Base-by-base conservation (phyloP, 1,140 invertebrate species). In the Drosophila orosa region DNA sequence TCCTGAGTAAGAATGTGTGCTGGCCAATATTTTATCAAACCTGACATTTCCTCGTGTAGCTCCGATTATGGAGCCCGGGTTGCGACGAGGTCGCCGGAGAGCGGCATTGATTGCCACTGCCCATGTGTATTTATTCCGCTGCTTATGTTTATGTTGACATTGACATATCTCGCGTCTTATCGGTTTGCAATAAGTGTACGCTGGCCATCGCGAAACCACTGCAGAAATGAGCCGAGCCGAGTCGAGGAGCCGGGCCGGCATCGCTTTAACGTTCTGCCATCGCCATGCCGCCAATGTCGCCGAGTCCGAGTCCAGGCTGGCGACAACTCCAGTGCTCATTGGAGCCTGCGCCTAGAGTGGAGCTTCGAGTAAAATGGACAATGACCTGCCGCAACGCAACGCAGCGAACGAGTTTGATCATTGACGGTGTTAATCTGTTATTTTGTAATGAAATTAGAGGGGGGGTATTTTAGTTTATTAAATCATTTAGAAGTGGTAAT, bases 11-110 rank as follows among this genome's bases (percentile, higher is more conserved):
- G 74, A 85, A 80, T 74, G 74, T 78, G 59, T 68, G 80, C 78
- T 81, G 68, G 81, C 78, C 81, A 85, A 85, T 85, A 85, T 80
- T 80, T 85, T 85, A 85, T 85, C 73, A 80, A 80, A 66, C 78
- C 55, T 78, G 78, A 81, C 77, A 80, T 83, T 83, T 83, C 80
- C 75, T 83, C 80, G 80, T 78, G 75, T 78, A 78, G 69, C 80
- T 78, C 61, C 80, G 80, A 79, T 83, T 83, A 78, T 83, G 75
- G 50, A 54, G 80, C 29, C 40, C 54, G 59, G 48, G 57, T 54
- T 52, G 65, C 47, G 66, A 62, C 48, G 77, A 68, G 50, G 39
- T 76, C 52, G 62, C 59, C 50, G 50, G 50, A 54, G 58, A 39
- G 71, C 58, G 37, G 58, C 52, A 37, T 79, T 80, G 54, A 55